Evolutionary conservation across 2,797 vertebrate species (phyloP).

Genomic region (Sternarchorhynchus goeldii): DNA sequence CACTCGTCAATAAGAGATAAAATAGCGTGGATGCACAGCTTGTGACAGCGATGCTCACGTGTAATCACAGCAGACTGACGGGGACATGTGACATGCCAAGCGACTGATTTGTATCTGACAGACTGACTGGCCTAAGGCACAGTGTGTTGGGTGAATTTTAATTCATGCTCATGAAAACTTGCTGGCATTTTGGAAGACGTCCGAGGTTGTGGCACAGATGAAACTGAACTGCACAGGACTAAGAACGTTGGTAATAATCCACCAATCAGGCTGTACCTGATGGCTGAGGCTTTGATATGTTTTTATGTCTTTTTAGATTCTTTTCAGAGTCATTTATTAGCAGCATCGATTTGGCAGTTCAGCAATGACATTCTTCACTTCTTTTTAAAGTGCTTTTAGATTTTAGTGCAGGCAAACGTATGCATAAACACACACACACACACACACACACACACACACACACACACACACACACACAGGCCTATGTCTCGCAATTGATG

Average conservation of each 20-base stretch:
- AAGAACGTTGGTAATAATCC: too few species aligned
- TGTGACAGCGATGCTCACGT: conserved; percentile 4
- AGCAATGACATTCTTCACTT: conserved; percentile 28
- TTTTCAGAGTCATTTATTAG: background rate
- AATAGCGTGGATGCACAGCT: conserved; percentile 25
- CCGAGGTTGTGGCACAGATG: too few species aligned
- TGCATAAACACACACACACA: conserved; percentile 1
- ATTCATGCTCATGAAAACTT: conserved; percentile 1
- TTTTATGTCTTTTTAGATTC: background rate
- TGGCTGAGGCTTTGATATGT: background rate
- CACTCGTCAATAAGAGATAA: conserved; percentile 22
- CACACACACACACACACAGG: too few species aligned
- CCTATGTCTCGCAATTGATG: too few species aligned
- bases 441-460: background rate
- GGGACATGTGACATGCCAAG: background rate
- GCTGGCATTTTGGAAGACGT: too few species aligned
- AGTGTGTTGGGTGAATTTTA: background rate
- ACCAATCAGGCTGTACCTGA: too few species aligned
- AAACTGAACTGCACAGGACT: too few species aligned
- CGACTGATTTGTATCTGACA: background rate
- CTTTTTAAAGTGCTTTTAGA: conserved; percentile 38
- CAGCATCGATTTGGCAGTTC: conserved; percentile 38
- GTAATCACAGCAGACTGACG: conserved; percentile 9
- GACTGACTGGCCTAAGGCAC: background rate
- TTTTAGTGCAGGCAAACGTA: conserved; percentile 22